Percentiles rank a stretch among this genome's conserved stretches.
phyloP scores from a whole-genome alignment of 2,888 invertebrate species.

The Euplagia quadripunctaria region DNA sequence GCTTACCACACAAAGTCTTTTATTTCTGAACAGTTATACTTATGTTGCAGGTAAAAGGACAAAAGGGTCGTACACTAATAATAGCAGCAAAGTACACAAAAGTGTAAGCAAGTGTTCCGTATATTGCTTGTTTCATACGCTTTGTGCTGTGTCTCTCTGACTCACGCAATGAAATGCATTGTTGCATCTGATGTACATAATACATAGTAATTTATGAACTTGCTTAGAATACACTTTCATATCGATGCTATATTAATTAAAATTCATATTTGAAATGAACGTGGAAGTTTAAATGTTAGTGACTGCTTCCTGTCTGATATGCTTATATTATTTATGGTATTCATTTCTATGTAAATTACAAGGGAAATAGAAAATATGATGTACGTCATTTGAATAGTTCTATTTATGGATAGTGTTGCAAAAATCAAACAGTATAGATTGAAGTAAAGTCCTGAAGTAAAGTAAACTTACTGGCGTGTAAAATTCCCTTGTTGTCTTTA shows the following conservation, averaged over 20 bases:
- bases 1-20: neutral
- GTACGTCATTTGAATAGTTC: too few relatives aligned
- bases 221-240: slow-evolving; percentile 8
- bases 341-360: neutral
- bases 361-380: neutral
- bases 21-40: neutral
- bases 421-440: too few relatives aligned
- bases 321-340: neutral
- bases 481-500: too few relatives aligned
- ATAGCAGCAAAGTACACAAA: slow-evolving; percentile 16
- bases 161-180: slow-evolving; percentile 12
- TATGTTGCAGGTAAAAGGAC: neutral
- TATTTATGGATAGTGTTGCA: too few relatives aligned
- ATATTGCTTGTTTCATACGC: slow-evolving; percentile 3
- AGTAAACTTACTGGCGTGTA: too few relatives aligned
- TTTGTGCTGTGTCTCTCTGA: slow-evolving; percentile 10
- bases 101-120: slow-evolving; percentile 9
- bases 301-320: neutral
- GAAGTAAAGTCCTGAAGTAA: too few relatives aligned
- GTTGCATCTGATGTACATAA: slow-evolving; percentile 12
- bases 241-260: neutral
- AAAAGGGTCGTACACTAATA: neutral
- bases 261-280: neutral
- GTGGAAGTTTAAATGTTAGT: neutral
- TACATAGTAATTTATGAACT: slow-evolving; percentile 6